These are phyloP conservation scores for Gadus chalcogrammus DNA, from an alignment of 2,113 vertebrate species.

Conservation along the genomic window DNA sequence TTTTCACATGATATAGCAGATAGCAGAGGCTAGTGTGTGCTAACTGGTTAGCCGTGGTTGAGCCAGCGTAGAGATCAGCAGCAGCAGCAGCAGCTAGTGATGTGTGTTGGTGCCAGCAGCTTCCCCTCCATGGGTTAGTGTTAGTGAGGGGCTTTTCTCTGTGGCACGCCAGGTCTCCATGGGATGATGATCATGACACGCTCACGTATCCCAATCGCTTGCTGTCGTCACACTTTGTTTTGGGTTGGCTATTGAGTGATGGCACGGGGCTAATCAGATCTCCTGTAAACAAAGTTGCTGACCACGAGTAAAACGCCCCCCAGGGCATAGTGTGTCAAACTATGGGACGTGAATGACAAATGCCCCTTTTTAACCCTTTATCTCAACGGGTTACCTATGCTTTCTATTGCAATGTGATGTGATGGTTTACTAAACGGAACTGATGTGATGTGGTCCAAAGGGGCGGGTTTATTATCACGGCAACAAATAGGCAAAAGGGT, in stretches of 20 bases:
- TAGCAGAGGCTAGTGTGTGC: slow-evolving; percentile 35
- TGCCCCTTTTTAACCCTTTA: neutral
- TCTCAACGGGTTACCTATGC: neutral
- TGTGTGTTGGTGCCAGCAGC: too few relatives aligned
- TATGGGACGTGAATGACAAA: neutral
- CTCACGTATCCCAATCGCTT: too few relatives aligned
- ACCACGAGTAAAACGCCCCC: slow-evolving; percentile 23
- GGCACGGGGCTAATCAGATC: neutral
- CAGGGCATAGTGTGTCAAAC: neutral
- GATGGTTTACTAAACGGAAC: neutral
- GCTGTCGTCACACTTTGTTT: neutral
- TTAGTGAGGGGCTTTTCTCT: too few relatives aligned
- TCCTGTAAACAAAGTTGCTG: slow-evolving; percentile 58
- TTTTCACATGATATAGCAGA: slow-evolving; percentile 16
- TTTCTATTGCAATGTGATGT: neutral
- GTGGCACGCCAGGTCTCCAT: neutral
- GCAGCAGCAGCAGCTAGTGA: neutral
- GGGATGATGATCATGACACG: neutral
- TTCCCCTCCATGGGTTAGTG: too few relatives aligned
- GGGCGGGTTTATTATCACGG: neutral
- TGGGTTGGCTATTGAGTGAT: neutral
- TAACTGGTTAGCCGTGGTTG: slow-evolving; percentile 50
- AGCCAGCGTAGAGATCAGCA: slow-evolving; percentile 36
- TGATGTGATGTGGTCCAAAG: too few relatives aligned
- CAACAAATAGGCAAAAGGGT: neutral